These are phyloP conservation scores for Anthoptus insignis DNA, from an alignment of 2,888 invertebrate genomes.

Conservation along the genomic window DNA sequence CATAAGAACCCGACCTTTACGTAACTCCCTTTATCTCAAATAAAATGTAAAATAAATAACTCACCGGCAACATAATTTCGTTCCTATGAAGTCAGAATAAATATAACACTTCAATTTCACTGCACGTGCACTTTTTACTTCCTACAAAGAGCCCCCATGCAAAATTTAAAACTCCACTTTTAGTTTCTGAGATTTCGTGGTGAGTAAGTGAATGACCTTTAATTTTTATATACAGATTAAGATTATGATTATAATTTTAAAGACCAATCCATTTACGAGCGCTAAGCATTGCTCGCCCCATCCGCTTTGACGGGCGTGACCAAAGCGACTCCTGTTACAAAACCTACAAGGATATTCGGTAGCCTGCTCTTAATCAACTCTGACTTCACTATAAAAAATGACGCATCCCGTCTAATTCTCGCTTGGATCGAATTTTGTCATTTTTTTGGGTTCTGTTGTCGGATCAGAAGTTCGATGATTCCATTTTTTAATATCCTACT, in stretches of 20 bases:
- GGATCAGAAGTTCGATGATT: no score
- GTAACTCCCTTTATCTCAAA: conserved; percentile 36
- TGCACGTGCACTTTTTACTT: conserved; percentile 42
- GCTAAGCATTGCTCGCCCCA: conserved; percentile 54
- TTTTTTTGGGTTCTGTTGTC: no score
- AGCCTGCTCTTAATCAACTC: conserved; percentile 62
- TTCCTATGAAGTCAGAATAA: conserved; percentile 11
- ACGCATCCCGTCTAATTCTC: conserved; percentile 60
- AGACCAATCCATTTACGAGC: conserved; percentile 7
- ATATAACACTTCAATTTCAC: conserved; percentile 42
- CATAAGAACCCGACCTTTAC: conserved; percentile 41
- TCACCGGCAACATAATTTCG: conserved; percentile 78
- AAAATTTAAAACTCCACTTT: no score
- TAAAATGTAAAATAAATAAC: conserved; percentile 50
- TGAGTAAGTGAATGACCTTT: no score
- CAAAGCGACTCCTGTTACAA: conserved; percentile 63
- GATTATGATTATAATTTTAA: no score
- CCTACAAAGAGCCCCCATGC: no score
- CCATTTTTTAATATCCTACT: no score
- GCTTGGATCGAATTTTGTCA: conserved; percentile 51
- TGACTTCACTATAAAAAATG: conserved; percentile 52
- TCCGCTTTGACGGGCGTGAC: conserved; percentile 55
- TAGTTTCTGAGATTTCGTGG: no score
- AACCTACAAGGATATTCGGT: conserved; percentile 62
- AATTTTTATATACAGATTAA: no score